Conservation (phyloP, 2,888 invertebrate genomes). For the Tipula vernalis region DNA sequence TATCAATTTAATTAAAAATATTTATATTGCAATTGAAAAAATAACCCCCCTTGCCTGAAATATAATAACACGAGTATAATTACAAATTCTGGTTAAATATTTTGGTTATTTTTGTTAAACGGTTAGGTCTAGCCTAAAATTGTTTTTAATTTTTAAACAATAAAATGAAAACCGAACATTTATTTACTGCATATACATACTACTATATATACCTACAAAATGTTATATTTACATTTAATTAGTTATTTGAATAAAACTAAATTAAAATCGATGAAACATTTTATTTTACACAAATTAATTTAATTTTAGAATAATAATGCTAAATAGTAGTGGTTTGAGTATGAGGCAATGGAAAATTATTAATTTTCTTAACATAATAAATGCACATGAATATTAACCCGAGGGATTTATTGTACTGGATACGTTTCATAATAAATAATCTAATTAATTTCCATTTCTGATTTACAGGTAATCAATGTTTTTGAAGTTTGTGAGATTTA, state of each 20-base stretch:
- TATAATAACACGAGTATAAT: background rate
- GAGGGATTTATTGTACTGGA: background rate
- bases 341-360: too few relatives aligned
- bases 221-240: too few relatives aligned
- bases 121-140: background rate
- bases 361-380: too few relatives aligned
- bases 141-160: background rate
- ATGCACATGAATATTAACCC: background rate
- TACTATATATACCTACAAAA: too few relatives aligned
- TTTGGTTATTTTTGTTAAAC: background rate
- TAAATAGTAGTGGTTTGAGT: too few relatives aligned
- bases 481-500: background rate
- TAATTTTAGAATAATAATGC: too few relatives aligned
- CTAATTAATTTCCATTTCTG: background rate
- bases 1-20: too few relatives aligned
- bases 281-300: too few relatives aligned
- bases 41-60: background rate
- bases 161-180: background rate
- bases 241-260: too few relatives aligned
- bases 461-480: background rate
- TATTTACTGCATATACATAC: too few relatives aligned
- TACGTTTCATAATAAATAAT: background rate
- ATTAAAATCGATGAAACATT: too few relatives aligned
- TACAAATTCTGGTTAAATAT: background rate
- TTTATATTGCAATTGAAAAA: too few relatives aligned